These are phyloP conservation scores for Aegotheles bennettii DNA, from an alignment of 2,113 vertebrate genomes.

Conservation along the genomic window DNA sequence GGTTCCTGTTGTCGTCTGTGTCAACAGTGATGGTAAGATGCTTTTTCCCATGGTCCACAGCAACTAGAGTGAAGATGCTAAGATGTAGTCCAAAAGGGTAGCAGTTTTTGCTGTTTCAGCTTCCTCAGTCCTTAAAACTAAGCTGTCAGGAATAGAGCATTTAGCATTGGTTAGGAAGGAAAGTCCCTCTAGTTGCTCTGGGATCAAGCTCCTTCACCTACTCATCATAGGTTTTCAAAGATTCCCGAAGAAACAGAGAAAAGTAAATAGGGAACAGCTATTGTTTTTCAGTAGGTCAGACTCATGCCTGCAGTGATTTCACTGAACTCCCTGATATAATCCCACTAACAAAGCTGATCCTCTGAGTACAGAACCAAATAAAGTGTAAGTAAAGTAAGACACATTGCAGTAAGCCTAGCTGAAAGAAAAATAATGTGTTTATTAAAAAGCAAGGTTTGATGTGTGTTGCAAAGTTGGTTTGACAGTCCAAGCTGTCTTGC, in stretches of 20 bases:
- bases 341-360: slow-evolving; percentile 9
- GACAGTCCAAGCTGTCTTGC: background rate
- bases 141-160: background rate
- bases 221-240: background rate
- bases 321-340: slow-evolving; percentile 46
- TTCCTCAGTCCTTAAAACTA: background rate
- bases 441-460: background rate
- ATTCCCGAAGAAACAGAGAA: background rate
- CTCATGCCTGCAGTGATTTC: background rate
- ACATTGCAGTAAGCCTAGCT: background rate
- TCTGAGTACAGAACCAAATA: background rate
- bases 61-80: background rate
- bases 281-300: background rate
- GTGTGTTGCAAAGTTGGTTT: background rate
- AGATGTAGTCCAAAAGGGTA: background rate
- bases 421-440: slow-evolving; percentile 1
- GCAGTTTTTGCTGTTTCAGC: background rate
- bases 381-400: background rate
- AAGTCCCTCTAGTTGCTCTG: background rate
- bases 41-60: background rate
- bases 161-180: background rate
- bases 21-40: slow-evolving; percentile 87
- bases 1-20: slow-evolving; percentile 77
- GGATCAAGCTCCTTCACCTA: background rate
- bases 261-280: background rate